Base-by-base conservation (phyloP, 2,113 vertebrate genomes). In the Rhadina sibilatrix region DNA sequence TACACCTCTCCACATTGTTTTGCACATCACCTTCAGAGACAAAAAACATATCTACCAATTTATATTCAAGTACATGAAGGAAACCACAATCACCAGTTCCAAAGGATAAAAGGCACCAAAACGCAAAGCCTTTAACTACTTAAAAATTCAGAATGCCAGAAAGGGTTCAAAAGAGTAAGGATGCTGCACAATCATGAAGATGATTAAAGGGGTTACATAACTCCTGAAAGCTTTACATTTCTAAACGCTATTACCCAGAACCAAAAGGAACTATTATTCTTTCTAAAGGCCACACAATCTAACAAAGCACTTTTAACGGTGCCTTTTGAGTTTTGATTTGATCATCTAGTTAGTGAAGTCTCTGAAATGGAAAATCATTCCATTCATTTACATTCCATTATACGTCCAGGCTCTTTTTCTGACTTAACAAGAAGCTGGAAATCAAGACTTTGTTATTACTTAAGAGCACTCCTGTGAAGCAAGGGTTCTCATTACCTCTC, bases 401-500 rank as follows among this genome's bases (percentile, higher is more conserved):
- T 7, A 40, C 0, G 3, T 80, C 15, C 35, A 75, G 11, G 18
- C 52, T 66, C 15, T 70, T 76, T 52, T 85, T 63, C 24, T 59
- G 21, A 56, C 46, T 66, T 61, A 88, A 54, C 10, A 27, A 69
- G 49, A 64, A 79, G 33, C 3, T 79, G 19, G 35, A 53, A 83
- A 71, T 19, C 14, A 83, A 50, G 25, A 47, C 30, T 70, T 46
- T 4, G 4, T 35, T 57, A 33, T 46, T 59, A 74, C 13, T 63
- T 46, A 64, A 76, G 5, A 60, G n/a, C 31, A 72, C 6, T 61
- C 4, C 18, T 25, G 6, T 33, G 35, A 71, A 88, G 19, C 33
- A 84, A 38, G 0, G 0, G 10, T 21, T 78, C 37, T 65, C 25
- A 33, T 40, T 65, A 65, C 12, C 15, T 53, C 15, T 38, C 12